Conservation (phyloP, 2,888 invertebrate species). For the Nineta flava region DNA sequence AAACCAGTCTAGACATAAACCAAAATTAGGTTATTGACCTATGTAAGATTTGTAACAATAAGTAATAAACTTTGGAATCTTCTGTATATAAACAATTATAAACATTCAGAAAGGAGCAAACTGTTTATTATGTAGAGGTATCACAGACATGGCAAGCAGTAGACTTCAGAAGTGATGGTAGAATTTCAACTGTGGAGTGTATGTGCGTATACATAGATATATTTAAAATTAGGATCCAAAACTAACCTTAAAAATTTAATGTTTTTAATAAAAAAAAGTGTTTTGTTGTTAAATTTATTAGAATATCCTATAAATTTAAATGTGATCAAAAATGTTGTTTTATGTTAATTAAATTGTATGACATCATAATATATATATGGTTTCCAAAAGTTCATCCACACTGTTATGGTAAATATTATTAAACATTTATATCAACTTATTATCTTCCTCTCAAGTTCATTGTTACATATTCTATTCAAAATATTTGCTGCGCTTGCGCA, state of each 20-base stretch:
- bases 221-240: not conserved
- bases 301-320: too few species aligned
- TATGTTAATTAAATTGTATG: too few species aligned
- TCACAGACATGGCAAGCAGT: not conserved
- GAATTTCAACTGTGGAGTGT: not conserved
- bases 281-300: not conserved
- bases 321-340: too few species aligned
- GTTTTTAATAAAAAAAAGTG: not conserved
- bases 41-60: too few species aligned
- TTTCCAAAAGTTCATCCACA: too few species aligned
- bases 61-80: not conserved
- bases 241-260: not conserved
- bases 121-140: not conserved
- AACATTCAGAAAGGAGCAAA: not conserved
- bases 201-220: not conserved
- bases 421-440: too few species aligned
- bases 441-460: too few species aligned
- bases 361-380: too few species aligned
- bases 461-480: too few species aligned
- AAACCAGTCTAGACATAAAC: too few species aligned
- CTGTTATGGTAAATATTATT: too few species aligned
- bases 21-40: not conserved
- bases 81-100: not conserved
- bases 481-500: too few species aligned
- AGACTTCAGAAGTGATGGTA: not conserved